Evolutionary conservation across 2,113 vertebrate species (phyloP), one percentile per base, ranked within the genome.

Genomic region (Trematomus loennbergii): DNA sequence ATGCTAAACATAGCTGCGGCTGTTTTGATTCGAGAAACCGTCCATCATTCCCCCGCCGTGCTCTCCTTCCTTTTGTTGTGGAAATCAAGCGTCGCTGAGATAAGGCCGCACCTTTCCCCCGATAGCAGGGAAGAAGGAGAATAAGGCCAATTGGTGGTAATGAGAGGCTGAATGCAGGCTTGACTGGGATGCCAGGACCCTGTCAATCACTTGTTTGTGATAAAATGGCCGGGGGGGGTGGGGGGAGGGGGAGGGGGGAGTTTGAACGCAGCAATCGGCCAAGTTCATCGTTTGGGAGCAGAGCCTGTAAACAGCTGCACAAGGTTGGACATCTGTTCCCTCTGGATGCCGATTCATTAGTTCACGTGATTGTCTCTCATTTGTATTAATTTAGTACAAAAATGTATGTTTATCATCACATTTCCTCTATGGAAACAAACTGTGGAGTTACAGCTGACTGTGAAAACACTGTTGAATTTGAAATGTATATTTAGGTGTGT

Each of bases 91-190:
- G 82, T 83, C 57, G 33, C 80, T 2, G 20, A 94, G 95, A 95
- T 94, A 96, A 96, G 94, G 93, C 93, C 83, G 89, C 90, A 94
- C 92, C 94, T 95, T 95, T 95, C 90, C 92, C 36, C 90, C 79
- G 75, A 94, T 91, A 91, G 87, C 89, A 72, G 78, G 79, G 82
- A 88, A 84, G 85, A 92, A 94, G 93, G 88, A 95, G 90, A 95
- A 96, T 78, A 89, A 93, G 95, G 94, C 92, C 95, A 96, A 96
- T 92, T 95, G 96, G 94, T 93, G 58, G 88, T 95, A 95, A 96
- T 95, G 94, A 96, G 94, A 83, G 62, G 48, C 81, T 89, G 92
- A 96, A 93, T 90, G 87, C 74, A 78, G 84, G 75, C 93, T 64
- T 64, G 76, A 85, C 71, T 65, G 81, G 22, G 69, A 92, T 88